phyloP scores from a whole-genome alignment of 2,113 vertebrate species.

The Limnothrissa miodon region DNA sequence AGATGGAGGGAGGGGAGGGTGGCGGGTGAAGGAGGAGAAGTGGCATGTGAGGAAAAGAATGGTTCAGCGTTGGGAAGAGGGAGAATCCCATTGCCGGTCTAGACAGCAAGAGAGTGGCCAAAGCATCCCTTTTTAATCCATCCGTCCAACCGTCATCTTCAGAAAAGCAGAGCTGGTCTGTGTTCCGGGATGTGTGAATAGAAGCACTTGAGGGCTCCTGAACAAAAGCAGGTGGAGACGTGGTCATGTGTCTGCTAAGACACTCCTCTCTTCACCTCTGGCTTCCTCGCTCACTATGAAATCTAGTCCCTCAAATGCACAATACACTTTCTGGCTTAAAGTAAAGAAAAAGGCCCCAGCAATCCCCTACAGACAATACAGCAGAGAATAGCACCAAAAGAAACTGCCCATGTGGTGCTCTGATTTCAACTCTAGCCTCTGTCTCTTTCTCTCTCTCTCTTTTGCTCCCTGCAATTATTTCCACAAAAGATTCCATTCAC shows the following conservation, averaged over 20 bases:
- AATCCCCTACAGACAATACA: neutral
- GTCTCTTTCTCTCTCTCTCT: neutral
- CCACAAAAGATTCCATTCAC: slow-evolving; percentile 2
- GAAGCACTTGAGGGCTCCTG: neutral
- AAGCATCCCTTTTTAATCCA: neutral
- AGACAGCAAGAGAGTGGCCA: neutral
- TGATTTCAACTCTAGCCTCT: neutral
- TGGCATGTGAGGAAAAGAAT: neutral
- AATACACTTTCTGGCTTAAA: neutral
- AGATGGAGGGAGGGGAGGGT: neutral
- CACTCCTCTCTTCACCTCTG: too few relatives aligned
- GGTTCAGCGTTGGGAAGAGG: neutral
- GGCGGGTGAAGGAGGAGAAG: neutral
- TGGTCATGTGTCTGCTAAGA: too few relatives aligned
- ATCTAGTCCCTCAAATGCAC: neutral
- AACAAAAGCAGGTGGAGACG: neutral
- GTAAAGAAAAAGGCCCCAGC: neutral
- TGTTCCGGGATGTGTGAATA: too few relatives aligned
- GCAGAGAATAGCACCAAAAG: neutral
- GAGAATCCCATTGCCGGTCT: neutral
- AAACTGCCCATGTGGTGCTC: neutral
- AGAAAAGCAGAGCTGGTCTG: neutral
- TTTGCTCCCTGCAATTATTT: slow-evolving; percentile 2
- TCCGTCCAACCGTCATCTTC: neutral
- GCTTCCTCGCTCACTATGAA: too few relatives aligned